Evolutionary conservation across 1,140 invertebrate species (phyloP).

Genomic region (Cherax destructor): DNA sequence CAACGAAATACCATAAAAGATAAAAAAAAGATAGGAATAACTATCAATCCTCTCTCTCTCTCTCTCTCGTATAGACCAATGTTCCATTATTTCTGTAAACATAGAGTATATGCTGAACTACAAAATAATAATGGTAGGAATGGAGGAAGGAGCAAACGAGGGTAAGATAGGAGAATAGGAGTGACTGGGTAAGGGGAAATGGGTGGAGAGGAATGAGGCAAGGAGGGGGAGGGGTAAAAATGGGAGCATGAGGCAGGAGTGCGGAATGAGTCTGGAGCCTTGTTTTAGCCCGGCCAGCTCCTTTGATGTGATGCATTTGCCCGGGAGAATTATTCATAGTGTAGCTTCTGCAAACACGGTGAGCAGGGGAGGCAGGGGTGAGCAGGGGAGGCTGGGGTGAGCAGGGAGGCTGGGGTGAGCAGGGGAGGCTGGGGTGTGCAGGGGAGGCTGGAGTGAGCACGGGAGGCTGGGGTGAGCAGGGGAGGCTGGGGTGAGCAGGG

Average conservation of each 20-base stretch:
- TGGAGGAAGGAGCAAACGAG: not conserved
- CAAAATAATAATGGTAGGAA: not conserved
- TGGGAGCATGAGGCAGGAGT: not conserved
- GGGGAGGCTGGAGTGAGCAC: not conserved
- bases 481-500: not conserved
- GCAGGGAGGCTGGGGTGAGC: not conserved
- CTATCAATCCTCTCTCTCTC: too few species aligned
- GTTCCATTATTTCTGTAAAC: too few species aligned
- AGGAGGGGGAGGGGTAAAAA: not conserved
- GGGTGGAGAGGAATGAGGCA: too few species aligned
- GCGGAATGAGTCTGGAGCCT: conserved; percentile 38
- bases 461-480: not conserved
- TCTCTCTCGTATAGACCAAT: too few species aligned
- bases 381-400: not conserved
- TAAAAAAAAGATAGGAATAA: too few species aligned
- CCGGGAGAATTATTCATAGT: conserved; percentile 59
- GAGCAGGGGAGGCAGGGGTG: not conserved
- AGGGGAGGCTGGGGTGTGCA: not conserved
- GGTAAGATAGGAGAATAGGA: not conserved
- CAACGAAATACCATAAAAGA: too few species aligned
- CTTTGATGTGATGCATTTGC: conserved; percentile 59
- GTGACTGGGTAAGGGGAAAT: not conserved
- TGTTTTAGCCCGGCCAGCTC: conserved; percentile 37
- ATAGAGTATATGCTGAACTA: too few species aligned
- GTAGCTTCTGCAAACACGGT: conserved; percentile 56